phyloP scores from a whole-genome alignment of 2,797 vertebrate genomes.

The Lateolabrax maculatus region DNA sequence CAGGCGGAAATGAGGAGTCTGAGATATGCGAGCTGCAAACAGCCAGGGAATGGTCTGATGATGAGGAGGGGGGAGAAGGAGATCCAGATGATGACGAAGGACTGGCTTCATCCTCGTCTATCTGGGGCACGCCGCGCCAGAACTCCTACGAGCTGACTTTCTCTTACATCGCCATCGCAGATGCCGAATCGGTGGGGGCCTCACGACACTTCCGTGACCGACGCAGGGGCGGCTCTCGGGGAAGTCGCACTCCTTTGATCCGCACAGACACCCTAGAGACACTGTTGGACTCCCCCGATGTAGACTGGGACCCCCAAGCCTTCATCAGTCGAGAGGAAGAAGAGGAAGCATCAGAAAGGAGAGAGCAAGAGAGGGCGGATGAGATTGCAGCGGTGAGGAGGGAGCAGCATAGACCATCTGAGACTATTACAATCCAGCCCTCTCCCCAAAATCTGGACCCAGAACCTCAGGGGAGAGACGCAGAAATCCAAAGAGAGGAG shows the following conservation, averaged over 20 bases:
- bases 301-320: conserved; percentile 80
- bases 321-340: conserved; percentile 76
- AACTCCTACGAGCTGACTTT: conserved; percentile 90
- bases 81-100: conserved; percentile 79
- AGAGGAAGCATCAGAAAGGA: conserved; percentile 41
- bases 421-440: conserved; percentile 65
- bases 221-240: conserved; percentile 71
- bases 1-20: conserved; percentile 92
- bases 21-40: conserved; percentile 92
- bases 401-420: conserved; percentile 52
- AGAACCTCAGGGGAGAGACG: conserved; percentile 66
- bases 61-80: conserved; percentile 79
- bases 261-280: conserved; percentile 87
- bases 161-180: conserved; percentile 92
- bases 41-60: conserved; percentile 92
- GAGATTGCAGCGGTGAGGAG: conserved; percentile 3
- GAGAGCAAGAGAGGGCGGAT: conserved; percentile 48
- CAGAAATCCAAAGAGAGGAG: conserved; percentile 59
- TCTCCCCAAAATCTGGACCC: conserved; percentile 50
- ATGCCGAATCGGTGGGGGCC: conserved; percentile 79
- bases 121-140: conserved; percentile 91
- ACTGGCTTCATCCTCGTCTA: conserved; percentile 82
- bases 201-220: conserved; percentile 74
- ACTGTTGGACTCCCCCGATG: conserved; percentile 84
- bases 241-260: conserved; percentile 73